Evolutionary conservation across 2,888 invertebrate species (phyloP).

Genomic region (Pyrgus malvae): DNA sequence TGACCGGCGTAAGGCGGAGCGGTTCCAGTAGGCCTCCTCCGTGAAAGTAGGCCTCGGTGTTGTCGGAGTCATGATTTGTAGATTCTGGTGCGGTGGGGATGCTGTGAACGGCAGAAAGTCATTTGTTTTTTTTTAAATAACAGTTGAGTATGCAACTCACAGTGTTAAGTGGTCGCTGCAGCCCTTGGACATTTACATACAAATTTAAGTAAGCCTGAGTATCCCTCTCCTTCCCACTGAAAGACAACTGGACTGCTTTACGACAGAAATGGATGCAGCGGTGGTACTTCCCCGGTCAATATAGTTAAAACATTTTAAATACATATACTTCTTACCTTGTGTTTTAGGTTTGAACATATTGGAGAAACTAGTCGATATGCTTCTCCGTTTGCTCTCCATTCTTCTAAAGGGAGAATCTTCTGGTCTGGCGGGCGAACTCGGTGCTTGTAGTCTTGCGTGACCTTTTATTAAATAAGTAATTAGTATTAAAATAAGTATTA

Average conservation of each 20-base stretch:
- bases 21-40: slow-evolving; percentile 72
- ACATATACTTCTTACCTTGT: slow-evolving; percentile 1
- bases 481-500: neutral
- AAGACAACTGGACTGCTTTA: too few species aligned
- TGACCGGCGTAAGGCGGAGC: slow-evolving; percentile 65
- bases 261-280: too few species aligned
- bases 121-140: neutral
- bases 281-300: too few species aligned
- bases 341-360: slow-evolving; percentile 89
- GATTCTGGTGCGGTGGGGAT: slow-evolving; percentile 45
- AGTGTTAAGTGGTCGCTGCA: too few species aligned
- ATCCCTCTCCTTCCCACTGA: too few species aligned
- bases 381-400: slow-evolving; percentile 87
- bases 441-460: slow-evolving; percentile 27
- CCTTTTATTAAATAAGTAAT: neutral
- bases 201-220: too few species aligned
- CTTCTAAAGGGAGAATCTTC: slow-evolving; percentile 83
- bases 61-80: slow-evolving; percentile 44
- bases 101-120: slow-evolving; percentile 37
- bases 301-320: too few species aligned
- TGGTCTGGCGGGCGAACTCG: slow-evolving; percentile 38
- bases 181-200: too few species aligned
- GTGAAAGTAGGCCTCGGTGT: slow-evolving; percentile 61
- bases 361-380: slow-evolving; percentile 88
- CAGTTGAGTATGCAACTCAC: too few species aligned